phyloP scores from a whole-genome alignment of 2,797 vertebrate species.

The Otolemur crassicaudatus region DNA sequence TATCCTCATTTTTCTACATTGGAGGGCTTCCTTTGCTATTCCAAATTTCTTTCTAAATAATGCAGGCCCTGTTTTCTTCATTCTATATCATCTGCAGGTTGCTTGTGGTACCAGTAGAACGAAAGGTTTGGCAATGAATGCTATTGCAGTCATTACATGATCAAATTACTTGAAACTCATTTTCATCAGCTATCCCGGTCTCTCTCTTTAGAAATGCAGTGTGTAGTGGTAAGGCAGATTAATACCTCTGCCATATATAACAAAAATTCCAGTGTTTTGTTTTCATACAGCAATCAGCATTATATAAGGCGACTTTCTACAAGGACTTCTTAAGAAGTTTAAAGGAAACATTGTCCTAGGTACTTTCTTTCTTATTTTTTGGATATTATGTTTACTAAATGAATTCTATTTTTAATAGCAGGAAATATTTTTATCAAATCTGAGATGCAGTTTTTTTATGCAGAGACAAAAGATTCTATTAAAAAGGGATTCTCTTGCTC shows the following conservation, averaged over 20 bases:
- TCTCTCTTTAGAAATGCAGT: conserved; percentile 9
- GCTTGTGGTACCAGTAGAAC: neutral
- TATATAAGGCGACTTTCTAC: neutral
- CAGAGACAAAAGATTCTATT: conserved; percentile 2
- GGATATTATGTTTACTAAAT: conserved; percentile 18
- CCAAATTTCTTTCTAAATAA: neutral
- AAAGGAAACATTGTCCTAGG: neutral
- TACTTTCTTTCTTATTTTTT: conserved; percentile 36
- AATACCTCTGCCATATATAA: neutral
- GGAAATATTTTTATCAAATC: neutral
- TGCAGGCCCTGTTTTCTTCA: neutral
- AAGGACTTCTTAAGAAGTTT: neutral
- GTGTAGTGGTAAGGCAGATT: neutral
- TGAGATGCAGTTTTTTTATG: neutral
- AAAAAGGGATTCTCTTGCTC: neutral
- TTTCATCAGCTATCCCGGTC: neutral
- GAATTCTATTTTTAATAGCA: conserved; percentile 47
- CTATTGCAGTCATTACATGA: neutral
- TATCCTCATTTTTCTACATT: neutral
- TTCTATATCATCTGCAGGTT: neutral
- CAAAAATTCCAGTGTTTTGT: neutral
- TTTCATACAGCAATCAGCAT: neutral
- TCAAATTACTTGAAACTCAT: conserved; percentile 36
- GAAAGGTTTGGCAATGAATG: neutral
- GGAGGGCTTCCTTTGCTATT: neutral